A percentile compares a stretch with the other conserved stretches of the same genome.
Conservation (phyloP, 2,113 vertebrate species). For the Onychostoma macrolepis region DNA sequence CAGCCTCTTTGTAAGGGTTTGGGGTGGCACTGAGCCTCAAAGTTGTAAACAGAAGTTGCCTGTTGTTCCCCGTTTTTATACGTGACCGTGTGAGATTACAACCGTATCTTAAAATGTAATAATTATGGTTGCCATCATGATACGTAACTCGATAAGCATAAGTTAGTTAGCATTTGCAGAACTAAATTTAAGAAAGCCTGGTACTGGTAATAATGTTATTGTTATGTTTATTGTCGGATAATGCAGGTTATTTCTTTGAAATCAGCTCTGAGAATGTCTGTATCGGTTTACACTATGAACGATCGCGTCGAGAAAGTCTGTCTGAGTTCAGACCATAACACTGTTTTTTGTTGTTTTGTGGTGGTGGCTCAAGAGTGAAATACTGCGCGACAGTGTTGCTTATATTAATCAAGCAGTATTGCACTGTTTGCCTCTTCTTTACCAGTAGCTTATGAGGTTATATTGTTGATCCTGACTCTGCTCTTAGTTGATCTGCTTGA, state of each 20-base stretch:
- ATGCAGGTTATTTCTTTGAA: neutral
- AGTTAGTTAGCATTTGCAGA: neutral
- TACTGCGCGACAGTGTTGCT: neutral
- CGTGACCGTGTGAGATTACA: neutral
- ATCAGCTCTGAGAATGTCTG: neutral
- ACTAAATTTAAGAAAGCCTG: neutral
- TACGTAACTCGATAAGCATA: neutral
- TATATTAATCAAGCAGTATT: neutral
- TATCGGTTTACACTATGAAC: neutral
- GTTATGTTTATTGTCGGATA: neutral
- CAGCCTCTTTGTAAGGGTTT: neutral
- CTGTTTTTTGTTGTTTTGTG: neutral
- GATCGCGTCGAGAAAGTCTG: neutral
- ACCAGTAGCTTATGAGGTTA: neutral
- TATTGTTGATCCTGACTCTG: neutral
- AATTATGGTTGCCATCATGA: neutral
- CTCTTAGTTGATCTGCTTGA: neutral
- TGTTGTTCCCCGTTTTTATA: neutral
- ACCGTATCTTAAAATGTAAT: neutral
- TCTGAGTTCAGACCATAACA: neutral
- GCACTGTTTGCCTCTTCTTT: neutral
- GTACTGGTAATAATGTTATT: neutral
- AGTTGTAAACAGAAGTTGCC: constrained; percentile 22
- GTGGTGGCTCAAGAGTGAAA: neutral
- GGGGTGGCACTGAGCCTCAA: neutral